phyloP scores from a whole-genome alignment of 1,140 invertebrate species.

The Cyphomyrmex costatus region DNA sequence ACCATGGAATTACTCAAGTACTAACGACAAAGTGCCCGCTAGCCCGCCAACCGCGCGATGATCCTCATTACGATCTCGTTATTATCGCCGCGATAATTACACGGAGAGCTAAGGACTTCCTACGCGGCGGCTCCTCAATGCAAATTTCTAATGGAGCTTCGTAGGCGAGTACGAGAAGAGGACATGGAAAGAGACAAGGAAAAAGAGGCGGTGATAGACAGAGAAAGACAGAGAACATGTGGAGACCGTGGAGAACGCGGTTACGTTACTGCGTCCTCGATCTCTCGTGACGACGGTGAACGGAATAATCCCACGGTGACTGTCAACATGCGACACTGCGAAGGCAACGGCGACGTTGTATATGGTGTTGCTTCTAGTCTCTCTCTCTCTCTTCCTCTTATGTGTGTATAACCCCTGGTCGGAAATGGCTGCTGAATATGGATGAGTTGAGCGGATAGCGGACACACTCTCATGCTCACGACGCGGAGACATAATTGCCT shows the following conservation, averaged over 20 bases:
- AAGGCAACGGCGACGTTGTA: slow-evolving; percentile 25
- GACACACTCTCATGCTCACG: slow-evolving; percentile 86
- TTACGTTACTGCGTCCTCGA: slow-evolving; percentile 74
- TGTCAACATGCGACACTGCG: slow-evolving; percentile 79
- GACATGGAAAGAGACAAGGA: background rate
- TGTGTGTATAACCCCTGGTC: slow-evolving; percentile 66
- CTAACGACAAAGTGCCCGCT: slow-evolving; percentile 17
- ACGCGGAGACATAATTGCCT: slow-evolving; percentile 86
- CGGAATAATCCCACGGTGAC: slow-evolving; percentile 81
- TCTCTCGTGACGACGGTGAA: slow-evolving; percentile 74
- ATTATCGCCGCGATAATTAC: slow-evolving; percentile 59
- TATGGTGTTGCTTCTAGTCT: slow-evolving; percentile 36
- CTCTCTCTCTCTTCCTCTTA: slow-evolving; percentile 19
- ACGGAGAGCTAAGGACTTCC: slow-evolving; percentile 49
- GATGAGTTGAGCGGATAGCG: slow-evolving; percentile 82
- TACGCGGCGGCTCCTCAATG: slow-evolving; percentile 53
- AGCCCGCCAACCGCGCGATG: slow-evolving; percentile 32
- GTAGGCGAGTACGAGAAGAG: slow-evolving; percentile 18
- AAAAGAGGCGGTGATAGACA: slow-evolving; percentile 8
- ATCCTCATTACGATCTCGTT: slow-evolving; percentile 58
- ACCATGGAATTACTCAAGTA: slow-evolving; percentile 15
- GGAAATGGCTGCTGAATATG: slow-evolving; percentile 86
- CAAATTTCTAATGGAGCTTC: slow-evolving; percentile 56
- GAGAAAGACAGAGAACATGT: background rate
- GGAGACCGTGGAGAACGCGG: slow-evolving; percentile 48